These are phyloP conservation scores for Chauna torquata DNA, from an alignment of 2,113 vertebrate species.

Conservation along the genomic window DNA sequence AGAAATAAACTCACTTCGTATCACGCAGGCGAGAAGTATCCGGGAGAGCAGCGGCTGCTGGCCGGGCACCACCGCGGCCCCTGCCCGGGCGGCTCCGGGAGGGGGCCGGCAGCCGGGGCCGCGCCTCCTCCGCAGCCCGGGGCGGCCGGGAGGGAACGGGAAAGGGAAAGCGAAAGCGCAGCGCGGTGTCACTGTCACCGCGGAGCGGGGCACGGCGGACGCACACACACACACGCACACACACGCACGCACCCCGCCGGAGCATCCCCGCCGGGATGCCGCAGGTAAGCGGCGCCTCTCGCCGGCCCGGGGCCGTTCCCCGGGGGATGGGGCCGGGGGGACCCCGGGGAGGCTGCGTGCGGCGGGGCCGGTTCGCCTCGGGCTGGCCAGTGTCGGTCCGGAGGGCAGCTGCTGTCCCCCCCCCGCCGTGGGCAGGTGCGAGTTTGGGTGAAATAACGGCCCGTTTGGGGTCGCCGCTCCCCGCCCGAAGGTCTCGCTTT, in stretches of 20 bases:
- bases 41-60: too few species aligned
- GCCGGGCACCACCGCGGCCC: background rate
- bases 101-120: background rate
- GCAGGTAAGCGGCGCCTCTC: background rate
- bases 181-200: background rate
- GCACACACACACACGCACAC: too few species aligned
- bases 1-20: fast-evolving
- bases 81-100: too few species aligned
- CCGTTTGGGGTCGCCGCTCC: background rate
- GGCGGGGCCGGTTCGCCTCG: too few species aligned
- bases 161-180: conserved; percentile 46
- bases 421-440: background rate
- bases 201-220: background rate
- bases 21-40: fast-evolving
- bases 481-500: too few species aligned
- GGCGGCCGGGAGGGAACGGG: background rate
- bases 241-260: too few species aligned
- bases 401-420: background rate
- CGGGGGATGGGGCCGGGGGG: background rate
- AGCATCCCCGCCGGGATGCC: background rate
- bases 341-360: background rate
- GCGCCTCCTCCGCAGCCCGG: background rate
- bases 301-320: background rate
- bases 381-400: too few species aligned
- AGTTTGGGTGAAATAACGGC: background rate